Evolutionary conservation across 2,888 invertebrate genomes (phyloP).

Genomic region (Cotesia congregata): DNA sequence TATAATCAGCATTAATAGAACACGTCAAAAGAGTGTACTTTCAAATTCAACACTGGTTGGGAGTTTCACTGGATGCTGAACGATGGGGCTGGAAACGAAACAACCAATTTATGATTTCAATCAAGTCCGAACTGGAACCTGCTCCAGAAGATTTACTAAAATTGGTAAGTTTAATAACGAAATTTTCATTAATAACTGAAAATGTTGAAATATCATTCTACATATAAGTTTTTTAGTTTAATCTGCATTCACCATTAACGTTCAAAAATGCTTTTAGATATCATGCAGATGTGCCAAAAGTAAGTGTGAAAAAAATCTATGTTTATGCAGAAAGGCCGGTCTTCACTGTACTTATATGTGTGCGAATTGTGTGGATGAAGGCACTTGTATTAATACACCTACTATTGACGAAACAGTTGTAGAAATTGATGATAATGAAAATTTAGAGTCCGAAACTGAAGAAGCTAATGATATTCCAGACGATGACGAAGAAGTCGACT

Average conservation of each 20-base stretch:
- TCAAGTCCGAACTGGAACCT: constrained; percentile 10
- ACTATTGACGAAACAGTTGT: neutral
- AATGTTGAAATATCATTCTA: neutral
- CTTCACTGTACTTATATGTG: constrained; percentile 9
- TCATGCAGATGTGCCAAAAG: constrained; percentile 16
- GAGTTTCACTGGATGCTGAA: constrained; percentile 17
- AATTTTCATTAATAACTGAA: neutral
- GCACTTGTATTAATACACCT: constrained; percentile 7
- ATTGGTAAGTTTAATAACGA: constrained; percentile 5
- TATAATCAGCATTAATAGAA: constrained; percentile 21
- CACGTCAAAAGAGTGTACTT: constrained; percentile 31
- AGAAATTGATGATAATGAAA: neutral
- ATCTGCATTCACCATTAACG: neutral
- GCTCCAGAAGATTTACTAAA: constrained; percentile 24
- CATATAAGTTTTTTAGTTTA: too few relatives aligned
- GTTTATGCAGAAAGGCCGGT: constrained; percentile 21
- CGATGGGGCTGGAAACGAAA: constrained; percentile 21
- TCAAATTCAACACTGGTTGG: constrained; percentile 23
- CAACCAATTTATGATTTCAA: constrained; percentile 20
- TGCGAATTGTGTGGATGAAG: neutral
- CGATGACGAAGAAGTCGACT: too few relatives aligned
- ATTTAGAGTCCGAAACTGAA: too few relatives aligned
- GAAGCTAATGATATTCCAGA: too few relatives aligned
- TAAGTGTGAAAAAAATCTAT: constrained; percentile 1
- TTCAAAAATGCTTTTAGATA: constrained; percentile 5